Evolutionary conservation across 1,140 invertebrate genomes (phyloP).

Genomic region (Dreissena rostriformis): DNA sequence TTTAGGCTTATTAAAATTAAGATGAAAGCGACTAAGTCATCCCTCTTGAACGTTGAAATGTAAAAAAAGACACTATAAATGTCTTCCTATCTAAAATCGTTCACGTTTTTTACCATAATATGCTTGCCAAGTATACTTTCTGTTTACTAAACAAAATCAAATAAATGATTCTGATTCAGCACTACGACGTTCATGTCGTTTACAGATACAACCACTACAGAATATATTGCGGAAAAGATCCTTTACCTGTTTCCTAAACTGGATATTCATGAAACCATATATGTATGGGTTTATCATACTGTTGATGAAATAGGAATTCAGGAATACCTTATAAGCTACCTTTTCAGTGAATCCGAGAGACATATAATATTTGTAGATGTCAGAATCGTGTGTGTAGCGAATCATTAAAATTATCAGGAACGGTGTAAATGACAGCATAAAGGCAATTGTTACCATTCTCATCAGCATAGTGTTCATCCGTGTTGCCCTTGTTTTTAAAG

Average conservation of each 20-base stretch:
- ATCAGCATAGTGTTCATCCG: conserved; percentile 53
- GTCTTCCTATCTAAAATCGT: no score
- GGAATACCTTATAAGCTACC: conserved; percentile 41
- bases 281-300: conserved; percentile 55
- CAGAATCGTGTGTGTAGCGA: conserved; percentile 18
- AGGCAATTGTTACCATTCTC: conserved; percentile 55
- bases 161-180: no score
- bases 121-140: no score
- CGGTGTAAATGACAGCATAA: conserved; percentile 49
- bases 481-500: conserved; percentile 22
- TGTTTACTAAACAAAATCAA: no score
- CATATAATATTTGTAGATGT: not conserved
- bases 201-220: conserved; percentile 25
- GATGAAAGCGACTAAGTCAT: no score
- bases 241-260: conserved; percentile 41
- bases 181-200: not conserved
- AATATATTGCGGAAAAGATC: conserved; percentile 24
- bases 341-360: conserved; percentile 2
- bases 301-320: conserved; percentile 50
- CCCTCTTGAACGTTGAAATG: no score
- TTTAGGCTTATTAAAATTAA: no score
- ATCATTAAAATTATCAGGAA: conserved; percentile 39
- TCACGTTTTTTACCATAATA: no score
- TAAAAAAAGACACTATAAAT: no score
- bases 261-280: conserved; percentile 47